Base-by-base conservation (phyloP, 2,888 invertebrate species). In the Eurytoma adleriae region DNA sequence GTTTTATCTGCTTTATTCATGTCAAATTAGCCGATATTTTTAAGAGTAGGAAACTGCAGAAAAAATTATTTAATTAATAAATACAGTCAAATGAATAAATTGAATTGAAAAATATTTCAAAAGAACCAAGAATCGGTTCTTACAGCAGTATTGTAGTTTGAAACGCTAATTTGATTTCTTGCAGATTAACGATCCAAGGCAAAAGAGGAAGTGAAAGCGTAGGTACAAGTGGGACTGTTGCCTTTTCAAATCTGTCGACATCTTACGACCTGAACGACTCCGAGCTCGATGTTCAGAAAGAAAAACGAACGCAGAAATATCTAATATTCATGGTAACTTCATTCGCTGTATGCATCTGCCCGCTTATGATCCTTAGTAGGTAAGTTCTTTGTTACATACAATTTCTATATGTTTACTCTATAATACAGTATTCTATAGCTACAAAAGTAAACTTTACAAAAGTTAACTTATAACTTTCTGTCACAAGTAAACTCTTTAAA, bases 261-360 rank as follows among this genome's bases (percentile, higher is more conserved):
- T 67, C 91, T 57, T 92, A 91, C 81, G 92, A 93, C 83, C 87
- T 92, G 16, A 92, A 92, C 83, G 93, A 92, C 73, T 91, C 92
- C 54, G 93, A 93, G 81, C 85, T 94, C 84, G 93, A 94, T 85
- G 91, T 93, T 0, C 86, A 89, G 64, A 93, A 93, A 73, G 95
- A 95, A 89, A 94, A 93, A 85, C 91, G 94, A 48, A 94, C 93
- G 2, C 95, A 95, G 86, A 93, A 93, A 78, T 94, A 94, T 88
- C 91, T 95, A 54, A 93, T 94, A 62, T 91, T 92, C 76, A 95
- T 95, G 93, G 93, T 94, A 13, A 93, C 93, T 1, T 89, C 93
- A 48, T 95, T 94, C 87, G 94, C 94, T 20, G 91, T 94, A 76
- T 95, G 94, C 84, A 90, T 95, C 85, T 94, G 94, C 85, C 95